Percentiles rank a stretch among this genome's conserved stretches.
These are phyloP conservation scores for Sander lucioperca DNA, from an alignment of 2,113 vertebrate species.

Conservation along the genomic window DNA sequence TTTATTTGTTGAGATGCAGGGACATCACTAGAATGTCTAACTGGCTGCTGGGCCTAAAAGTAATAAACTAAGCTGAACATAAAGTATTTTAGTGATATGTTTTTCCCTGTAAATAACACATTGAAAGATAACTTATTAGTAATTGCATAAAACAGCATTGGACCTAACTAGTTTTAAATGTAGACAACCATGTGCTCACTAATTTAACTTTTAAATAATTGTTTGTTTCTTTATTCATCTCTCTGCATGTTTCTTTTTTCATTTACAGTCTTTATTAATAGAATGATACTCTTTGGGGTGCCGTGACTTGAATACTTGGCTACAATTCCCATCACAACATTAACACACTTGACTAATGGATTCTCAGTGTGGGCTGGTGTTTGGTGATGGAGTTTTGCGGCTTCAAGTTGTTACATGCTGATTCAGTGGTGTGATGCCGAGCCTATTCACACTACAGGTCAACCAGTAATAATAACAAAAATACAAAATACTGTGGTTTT, in stretches of 20 bases:
- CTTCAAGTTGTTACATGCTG: conserved; percentile 87
- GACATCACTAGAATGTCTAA: conserved; percentile 8
- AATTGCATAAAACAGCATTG: neutral
- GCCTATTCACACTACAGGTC: conserved; percentile 82
- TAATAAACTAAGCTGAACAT: neutral
- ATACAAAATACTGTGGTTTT: neutral
- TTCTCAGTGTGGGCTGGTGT: conserved; percentile 66
- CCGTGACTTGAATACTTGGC: conserved; percentile 81
- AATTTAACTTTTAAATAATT: neutral
- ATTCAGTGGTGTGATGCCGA: conserved; percentile 92
- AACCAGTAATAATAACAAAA: conserved; percentile 30
- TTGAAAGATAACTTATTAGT: neutral
- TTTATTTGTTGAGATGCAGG: conserved; percentile 11
- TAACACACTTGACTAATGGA: conserved; percentile 63
- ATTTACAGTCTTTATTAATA: conserved; percentile 16
- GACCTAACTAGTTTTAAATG: neutral
- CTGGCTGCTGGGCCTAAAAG: neutral
- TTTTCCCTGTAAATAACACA: neutral
- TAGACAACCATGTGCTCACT: neutral
- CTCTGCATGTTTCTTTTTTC: conserved; percentile 68
- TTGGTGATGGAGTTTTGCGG: conserved; percentile 79
- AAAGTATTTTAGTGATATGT: neutral
- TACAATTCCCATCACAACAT: conserved; percentile 77
- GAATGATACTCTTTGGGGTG: conserved; percentile 62
- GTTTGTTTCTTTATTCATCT: conserved; percentile 28